Conservation (phyloP, 2,113 vertebrate genomes). For the Chitala chitala region DNA sequence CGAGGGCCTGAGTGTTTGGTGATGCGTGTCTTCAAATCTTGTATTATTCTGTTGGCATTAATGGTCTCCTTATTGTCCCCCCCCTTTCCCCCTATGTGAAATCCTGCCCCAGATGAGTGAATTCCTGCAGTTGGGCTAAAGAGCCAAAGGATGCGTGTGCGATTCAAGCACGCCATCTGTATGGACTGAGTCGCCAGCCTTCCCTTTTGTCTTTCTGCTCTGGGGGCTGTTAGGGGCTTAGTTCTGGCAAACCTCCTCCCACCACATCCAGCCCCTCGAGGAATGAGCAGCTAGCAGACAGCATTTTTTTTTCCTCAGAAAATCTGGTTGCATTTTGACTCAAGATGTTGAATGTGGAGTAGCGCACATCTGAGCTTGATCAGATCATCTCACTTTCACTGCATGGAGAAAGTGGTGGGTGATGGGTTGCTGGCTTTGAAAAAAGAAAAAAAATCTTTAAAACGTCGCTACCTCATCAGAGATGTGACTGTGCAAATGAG, state of each 20-base stretch:
- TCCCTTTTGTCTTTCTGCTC: neutral
- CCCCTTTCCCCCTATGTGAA: neutral
- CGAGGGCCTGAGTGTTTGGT: neutral
- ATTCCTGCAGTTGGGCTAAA: constrained; percentile 11
- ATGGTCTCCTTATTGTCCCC: constrained; percentile 39
- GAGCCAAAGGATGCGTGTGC: neutral
- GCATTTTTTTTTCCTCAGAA: neutral
- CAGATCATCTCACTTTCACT: neutral
- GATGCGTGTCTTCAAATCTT: constrained; percentile 26
- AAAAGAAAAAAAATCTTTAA: no score
- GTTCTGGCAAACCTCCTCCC: neutral
- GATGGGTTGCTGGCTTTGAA: no score
- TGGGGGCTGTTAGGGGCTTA: neutral
- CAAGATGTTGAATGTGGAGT: neutral
- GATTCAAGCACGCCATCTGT: no score
- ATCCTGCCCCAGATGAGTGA: constrained; percentile 31
- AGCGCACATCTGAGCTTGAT: neutral
- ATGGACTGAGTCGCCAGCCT: no score
- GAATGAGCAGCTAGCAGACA: neutral
- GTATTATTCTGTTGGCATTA: constrained; percentile 40
- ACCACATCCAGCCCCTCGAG: neutral
- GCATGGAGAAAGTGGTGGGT: neutral
- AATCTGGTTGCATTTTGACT: neutral
- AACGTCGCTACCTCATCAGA: neutral
- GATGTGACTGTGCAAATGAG: neutral